Base-by-base conservation (phyloP, 92 coral and sea anemone genomes). In the Porites lobata region DNA sequence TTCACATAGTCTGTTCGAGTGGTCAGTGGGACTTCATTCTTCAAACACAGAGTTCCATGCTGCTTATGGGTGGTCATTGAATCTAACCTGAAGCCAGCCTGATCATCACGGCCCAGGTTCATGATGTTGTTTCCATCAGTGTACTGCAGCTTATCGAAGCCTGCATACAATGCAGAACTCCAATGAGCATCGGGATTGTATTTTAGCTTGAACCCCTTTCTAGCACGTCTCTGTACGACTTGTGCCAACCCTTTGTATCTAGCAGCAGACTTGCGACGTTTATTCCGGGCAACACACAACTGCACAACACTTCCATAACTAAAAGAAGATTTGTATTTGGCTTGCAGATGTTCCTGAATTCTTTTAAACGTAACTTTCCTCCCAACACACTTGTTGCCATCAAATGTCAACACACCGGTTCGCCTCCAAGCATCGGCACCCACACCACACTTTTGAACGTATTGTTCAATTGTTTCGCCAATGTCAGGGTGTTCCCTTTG, bases 231-330 rank as follows among this genome's bases (percentile, higher is more conserved):
- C 7, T 81, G 78, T 29, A 38, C 12, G 67, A 68, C 86, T 50
- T 81, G 67, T 14, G 86, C 86, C 17, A 65, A 8, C 1, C 86
- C 86, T 81, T 81, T 68, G 74, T 81, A 68, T 24, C 86, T 64
- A 8, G 86, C 86, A 68, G 78, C 58, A 24, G 26, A 24, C 26
- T 24, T 24, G 5, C 65, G 22, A n/a, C 70, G 67, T 10, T 72
- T 22, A 1, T 54, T 22, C 26, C 43, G 26, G 26, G 71, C 71
- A 14, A 78, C 64, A 57, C 96, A 94, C 57, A 94, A 79, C 21
- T 94, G 91, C 10, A 91, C 96, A 19, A 94, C 96, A 12, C 61
- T 68, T 21, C 93, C 96, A 82, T 85, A 94, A 26, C 87, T 29
- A 74, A 94, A 68, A 1, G 26, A 63, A 1, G 85, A 38, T 47